These are phyloP conservation scores for Apteryx mantelli DNA, from an alignment of 2,113 vertebrate genomes.

Conservation along the genomic window DNA sequence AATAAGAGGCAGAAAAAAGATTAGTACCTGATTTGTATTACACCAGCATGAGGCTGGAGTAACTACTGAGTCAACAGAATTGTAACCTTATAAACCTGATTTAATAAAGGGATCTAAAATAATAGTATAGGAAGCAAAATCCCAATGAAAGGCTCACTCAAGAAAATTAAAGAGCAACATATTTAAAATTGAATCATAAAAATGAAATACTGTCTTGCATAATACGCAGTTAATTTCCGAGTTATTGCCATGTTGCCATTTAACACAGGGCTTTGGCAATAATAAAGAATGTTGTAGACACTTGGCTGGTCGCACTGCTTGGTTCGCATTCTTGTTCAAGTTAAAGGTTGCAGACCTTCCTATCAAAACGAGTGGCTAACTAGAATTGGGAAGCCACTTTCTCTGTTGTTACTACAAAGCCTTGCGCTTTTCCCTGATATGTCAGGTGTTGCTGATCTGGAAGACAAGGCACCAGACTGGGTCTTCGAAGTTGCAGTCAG, in stretches of 20 bases:
- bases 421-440: neutral
- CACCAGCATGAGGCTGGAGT: neutral
- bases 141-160: neutral
- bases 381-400: neutral
- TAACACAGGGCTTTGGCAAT: neutral
- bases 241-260: neutral
- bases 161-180: neutral
- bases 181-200: neutral
- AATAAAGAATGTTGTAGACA: neutral
- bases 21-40: neutral
- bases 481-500: neutral
- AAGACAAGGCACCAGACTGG: neutral
- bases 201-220: neutral
- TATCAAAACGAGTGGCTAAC: neutral
- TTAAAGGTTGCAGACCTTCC: neutral
- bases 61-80: neutral
- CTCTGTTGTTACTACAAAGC: neutral
- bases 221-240: neutral
- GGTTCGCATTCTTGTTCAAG: neutral
- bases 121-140: neutral
- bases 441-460: too few species aligned
- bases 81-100: neutral
- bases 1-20: too few species aligned
- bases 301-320: neutral
- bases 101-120: neutral